Evolutionary conservation across 2,797 vertebrate species (phyloP).

Genomic region (Podarcis siculus): DNA sequence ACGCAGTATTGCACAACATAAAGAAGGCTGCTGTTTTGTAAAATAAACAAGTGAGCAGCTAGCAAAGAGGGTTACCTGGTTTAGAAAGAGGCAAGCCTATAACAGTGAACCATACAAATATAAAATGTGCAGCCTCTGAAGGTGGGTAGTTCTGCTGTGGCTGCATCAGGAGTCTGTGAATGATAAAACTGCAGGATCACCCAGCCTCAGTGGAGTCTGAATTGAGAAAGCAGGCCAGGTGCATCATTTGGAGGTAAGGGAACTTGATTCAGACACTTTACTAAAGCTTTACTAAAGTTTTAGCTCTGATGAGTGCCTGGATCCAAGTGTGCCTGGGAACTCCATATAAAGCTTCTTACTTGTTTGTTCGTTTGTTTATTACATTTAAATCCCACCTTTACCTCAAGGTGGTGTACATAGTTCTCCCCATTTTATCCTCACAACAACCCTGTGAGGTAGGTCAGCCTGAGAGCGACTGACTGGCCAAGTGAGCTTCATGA

Average conservation of each 20-base stretch:
- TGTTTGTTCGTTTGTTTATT: no score
- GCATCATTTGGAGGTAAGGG: background rate
- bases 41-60: background rate
- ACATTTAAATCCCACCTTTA: no score
- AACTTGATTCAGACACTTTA: background rate
- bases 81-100: background rate
- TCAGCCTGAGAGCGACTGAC: no score
- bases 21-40: background rate
- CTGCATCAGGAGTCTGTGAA: background rate
- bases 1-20: no score
- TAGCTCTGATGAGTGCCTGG: background rate
- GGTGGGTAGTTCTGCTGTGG: background rate
- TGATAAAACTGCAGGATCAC: background rate
- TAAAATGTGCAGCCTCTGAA: background rate
- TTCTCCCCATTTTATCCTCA: no score
- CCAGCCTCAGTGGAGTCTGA: background rate
- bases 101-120: background rate
- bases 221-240: background rate
- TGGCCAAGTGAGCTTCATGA: no score
- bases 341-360: no score
- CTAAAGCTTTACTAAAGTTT: no score
- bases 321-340: background rate
- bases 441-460: no score
- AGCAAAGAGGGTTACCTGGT: background rate
- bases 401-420: no score